phyloP scores from a whole-genome alignment of 2,888 invertebrate genomes.

The Cerastis leucographa region DNA sequence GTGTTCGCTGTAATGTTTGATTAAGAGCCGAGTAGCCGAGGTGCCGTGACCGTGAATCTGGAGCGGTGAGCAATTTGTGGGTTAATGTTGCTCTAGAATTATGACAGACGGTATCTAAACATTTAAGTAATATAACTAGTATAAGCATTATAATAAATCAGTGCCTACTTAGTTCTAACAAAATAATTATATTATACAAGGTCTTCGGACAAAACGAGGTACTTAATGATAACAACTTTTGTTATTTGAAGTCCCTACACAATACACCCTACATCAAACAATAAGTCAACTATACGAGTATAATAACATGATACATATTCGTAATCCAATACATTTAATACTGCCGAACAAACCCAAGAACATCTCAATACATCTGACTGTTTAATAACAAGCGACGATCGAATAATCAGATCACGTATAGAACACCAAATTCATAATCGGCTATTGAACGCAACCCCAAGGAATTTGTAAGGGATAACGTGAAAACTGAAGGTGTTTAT shows the following conservation, averaged over 20 bases:
- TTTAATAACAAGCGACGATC: conserved; percentile 70
- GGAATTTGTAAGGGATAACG: conserved; percentile 81
- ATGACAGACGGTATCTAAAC: conserved; percentile 10
- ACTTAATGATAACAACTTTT: neutral
- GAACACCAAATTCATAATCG: conserved; percentile 82
- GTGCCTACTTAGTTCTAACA: neutral
- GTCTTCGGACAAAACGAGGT: neutral
- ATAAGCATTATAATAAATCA: neutral
- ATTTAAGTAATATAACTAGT: conserved; percentile 3
- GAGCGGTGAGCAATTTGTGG: conserved; percentile 25
- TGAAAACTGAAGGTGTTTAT: conserved; percentile 83
- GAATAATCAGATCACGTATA: conserved; percentile 75
- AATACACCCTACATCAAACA: conserved; percentile 1
- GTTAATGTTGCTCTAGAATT: conserved; percentile 36
- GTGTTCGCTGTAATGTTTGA: conserved; percentile 50
- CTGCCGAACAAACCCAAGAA: conserved; percentile 28
- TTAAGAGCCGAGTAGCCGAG: conserved; percentile 38
- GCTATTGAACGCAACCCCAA: conserved; percentile 73
- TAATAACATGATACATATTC: neutral
- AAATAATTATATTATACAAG: neutral
- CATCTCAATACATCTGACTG: conserved; percentile 58
- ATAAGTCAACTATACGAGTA: neutral
- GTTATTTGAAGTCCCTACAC: neutral
- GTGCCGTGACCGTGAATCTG: conserved; percentile 36
- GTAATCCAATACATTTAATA: conserved; percentile 12